A percentile compares a stretch with the other conserved stretches of the same genome.
Conservation (phyloP, 1,140 invertebrate genomes). For the Hermatobates lingyangjiaoensis region DNA sequence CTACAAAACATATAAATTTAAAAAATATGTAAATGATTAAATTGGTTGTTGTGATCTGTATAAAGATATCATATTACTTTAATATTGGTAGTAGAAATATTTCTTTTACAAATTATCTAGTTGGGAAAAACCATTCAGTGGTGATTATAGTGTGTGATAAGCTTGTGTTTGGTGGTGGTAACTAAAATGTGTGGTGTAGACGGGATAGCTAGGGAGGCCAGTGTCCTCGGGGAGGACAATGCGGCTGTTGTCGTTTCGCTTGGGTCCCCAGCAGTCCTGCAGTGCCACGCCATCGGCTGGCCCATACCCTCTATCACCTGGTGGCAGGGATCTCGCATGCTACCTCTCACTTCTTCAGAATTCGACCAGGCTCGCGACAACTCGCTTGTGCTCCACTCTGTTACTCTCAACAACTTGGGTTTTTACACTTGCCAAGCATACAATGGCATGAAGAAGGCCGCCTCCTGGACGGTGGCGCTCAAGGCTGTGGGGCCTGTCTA, state of each 20-base stretch:
- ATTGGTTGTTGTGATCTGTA: too few species aligned
- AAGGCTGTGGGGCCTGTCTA: slow-evolving; percentile 43
- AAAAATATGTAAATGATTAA: too few species aligned
- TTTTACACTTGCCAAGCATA: slow-evolving; percentile 74
- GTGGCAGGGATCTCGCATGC: slow-evolving; percentile 61
- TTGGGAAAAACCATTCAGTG: too few species aligned
- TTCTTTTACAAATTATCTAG: too few species aligned
- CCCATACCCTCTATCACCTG: slow-evolving; percentile 64
- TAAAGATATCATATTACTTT: too few species aligned
- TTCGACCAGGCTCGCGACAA: slow-evolving; percentile 56
- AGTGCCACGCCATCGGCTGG: slow-evolving; percentile 66
- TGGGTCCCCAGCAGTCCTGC: slow-evolving; percentile 43
- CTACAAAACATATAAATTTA: too few species aligned
- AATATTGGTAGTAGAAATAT: too few species aligned
- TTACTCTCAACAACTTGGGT: slow-evolving; percentile 50
- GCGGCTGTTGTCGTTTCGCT: slow-evolving; percentile 43
- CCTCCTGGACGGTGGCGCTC: slow-evolving; percentile 50
- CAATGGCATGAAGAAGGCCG: slow-evolving; percentile 56
- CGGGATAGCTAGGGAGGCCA: neutral
- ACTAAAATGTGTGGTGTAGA: neutral
- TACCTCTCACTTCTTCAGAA: slow-evolving; percentile 42
- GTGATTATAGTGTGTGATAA: too few species aligned
- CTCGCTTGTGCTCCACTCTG: slow-evolving; percentile 47
- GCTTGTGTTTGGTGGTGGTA: too few species aligned
- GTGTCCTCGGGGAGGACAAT: slow-evolving; percentile 34